Evolutionary conservation across 1,140 invertebrate species (phyloP).

Genomic region (Phymastichus coffea): DNA sequence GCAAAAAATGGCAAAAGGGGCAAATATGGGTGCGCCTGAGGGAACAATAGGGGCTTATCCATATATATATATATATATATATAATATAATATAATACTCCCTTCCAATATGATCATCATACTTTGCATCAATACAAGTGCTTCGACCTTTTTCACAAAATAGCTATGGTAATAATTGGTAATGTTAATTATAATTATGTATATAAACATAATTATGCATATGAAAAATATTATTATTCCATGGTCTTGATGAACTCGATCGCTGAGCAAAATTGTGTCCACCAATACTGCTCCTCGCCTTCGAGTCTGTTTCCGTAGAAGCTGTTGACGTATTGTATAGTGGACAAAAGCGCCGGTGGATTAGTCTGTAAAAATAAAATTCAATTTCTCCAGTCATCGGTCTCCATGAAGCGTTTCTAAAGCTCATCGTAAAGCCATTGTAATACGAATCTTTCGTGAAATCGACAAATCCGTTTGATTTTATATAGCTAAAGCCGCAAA

Average conservation of each 20-base stretch:
- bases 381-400: not conserved
- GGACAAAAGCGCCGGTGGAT: slow-evolving; percentile 91
- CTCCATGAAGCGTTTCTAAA: too few species aligned
- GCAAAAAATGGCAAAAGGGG: too few species aligned
- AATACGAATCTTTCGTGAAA: too few species aligned
- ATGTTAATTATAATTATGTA: slow-evolving; percentile 6
- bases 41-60: too few species aligned
- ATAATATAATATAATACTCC: too few species aligned
- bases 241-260: slow-evolving; percentile 97
- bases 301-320: slow-evolving; percentile 81
- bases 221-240: slow-evolving; percentile 74
- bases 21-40: too few species aligned
- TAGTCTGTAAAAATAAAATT: slow-evolving; percentile 67
- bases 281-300: slow-evolving; percentile 95
- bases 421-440: too few species aligned
- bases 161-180: slow-evolving; percentile 16
- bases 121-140: slow-evolving; percentile 7
- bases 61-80: too few species aligned
- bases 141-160: slow-evolving; percentile 20
- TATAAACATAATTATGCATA: not conserved
- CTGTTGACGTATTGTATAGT: slow-evolving; percentile 95
- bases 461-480: too few species aligned
- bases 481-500: too few species aligned
- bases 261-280: slow-evolving; percentile 98
- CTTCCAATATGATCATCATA: too few species aligned